phyloP scores from a whole-genome alignment of 2,797 vertebrate species.

The Nannoperca australis region DNA sequence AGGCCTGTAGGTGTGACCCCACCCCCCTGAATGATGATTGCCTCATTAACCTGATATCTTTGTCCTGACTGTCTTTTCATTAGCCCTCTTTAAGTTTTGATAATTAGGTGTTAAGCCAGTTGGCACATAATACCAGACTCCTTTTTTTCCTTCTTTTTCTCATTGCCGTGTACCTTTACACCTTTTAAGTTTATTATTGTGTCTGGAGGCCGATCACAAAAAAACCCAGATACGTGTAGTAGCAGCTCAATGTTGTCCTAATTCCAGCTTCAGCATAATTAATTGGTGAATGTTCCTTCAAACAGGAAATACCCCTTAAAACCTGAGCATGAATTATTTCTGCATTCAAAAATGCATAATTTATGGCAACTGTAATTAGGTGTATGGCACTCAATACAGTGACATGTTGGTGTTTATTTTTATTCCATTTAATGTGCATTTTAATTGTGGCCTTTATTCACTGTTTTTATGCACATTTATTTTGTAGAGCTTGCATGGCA shows the following conservation, averaged over 20 bases:
- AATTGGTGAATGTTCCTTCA: constrained; percentile 39
- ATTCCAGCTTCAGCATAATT: constrained; percentile 45
- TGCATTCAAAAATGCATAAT: background rate
- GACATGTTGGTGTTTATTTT: background rate
- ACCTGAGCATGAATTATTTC: background rate
- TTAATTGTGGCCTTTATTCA: constrained; percentile 20
- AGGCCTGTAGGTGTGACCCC: background rate
- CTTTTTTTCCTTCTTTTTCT: constrained; percentile 19
- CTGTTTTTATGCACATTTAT: constrained; percentile 53
- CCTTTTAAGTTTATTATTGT: constrained; percentile 45
- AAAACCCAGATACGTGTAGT: constrained; percentile 34
- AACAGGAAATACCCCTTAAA: constrained; percentile 28
- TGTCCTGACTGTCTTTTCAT: constrained; percentile 37
- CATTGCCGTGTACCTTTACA: constrained; percentile 41
- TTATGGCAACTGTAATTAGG: background rate
- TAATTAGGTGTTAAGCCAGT: constrained; percentile 35
- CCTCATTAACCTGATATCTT: constrained; percentile 43
- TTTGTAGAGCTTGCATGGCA: constrained; percentile 63
- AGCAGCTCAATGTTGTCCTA: constrained; percentile 38
- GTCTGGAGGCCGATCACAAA: constrained; percentile 41
- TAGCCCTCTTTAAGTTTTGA: constrained; percentile 18
- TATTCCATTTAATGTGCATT: constrained; percentile 14
- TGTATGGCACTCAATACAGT: background rate
- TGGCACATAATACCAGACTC: background rate
- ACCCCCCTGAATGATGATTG: background rate